Evolutionary conservation across 2,797 vertebrate genomes (phyloP).

Genomic region (Alca torda): DNA sequence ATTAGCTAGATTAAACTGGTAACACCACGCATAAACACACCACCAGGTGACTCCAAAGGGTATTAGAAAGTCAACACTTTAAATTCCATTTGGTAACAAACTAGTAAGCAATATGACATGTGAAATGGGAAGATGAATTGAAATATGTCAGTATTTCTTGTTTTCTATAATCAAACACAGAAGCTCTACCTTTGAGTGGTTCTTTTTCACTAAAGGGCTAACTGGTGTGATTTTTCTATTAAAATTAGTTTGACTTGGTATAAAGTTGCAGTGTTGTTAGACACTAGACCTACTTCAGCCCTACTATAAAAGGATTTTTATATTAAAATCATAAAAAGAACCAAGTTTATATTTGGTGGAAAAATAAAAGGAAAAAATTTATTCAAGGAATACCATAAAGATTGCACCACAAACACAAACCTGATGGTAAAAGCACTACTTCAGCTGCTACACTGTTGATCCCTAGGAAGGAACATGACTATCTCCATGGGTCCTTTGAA

Average conservation of each 20-base stretch:
- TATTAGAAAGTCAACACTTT: neutral
- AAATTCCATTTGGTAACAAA: neutral
- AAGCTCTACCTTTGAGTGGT: neutral
- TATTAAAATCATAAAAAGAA: neutral
- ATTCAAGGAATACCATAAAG: neutral
- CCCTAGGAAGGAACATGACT: neutral
- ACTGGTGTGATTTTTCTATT: neutral
- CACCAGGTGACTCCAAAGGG: neutral
- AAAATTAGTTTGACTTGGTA: neutral
- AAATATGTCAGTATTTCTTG: neutral
- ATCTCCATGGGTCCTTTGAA: neutral
- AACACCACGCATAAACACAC: accelerated
- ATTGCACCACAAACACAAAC: neutral
- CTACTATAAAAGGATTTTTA: neutral
- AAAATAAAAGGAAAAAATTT: neutral
- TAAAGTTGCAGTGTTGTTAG: neutral
- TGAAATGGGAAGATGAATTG: neutral
- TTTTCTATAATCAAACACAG: neutral
- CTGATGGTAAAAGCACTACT: neutral
- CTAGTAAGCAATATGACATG: neutral
- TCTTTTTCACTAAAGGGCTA: neutral
- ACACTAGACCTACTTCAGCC: neutral
- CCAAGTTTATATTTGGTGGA: accelerated
- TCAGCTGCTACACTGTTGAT: neutral
- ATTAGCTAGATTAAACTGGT: neutral